Evolutionary conservation across 1,140 invertebrate genomes (phyloP), one percentile per base, ranked within the genome.

Genomic region (Hycleus cichorii): DNA sequence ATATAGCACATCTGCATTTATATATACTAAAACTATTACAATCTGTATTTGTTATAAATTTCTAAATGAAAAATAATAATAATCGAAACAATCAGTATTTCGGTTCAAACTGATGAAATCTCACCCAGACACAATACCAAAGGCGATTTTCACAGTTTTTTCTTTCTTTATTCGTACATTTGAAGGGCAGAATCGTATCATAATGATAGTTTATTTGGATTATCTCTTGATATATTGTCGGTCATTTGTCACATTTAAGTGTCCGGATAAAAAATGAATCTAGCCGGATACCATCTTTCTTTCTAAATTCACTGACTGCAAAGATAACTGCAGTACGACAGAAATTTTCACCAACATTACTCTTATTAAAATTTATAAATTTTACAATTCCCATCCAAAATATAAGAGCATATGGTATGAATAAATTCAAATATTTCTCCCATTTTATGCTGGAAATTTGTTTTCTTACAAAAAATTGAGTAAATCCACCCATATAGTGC

Each of bases 181-280:
- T 25, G 47, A 54, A 54, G 43, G 51, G 51, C 25, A 55, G 52
- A 44, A 38, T 39, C 44, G 44, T 27, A 47, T 47, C 43, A 47
- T 55, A 55, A 55, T 55, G 52, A 55, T 55, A 55, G 44, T 55
- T 55, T 55, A 55, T 55, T 55, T 55, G 52, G 52, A 55, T 55
- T 55, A 55, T 55, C 52, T 55, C 52, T 47, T 55, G 52, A 55
- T 55, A 55, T 55, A 55, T 55, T 46, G 47, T 55, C 52, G 43
- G 45, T 47, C 44, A 55, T 55, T 55, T 55, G 52, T 55, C 52
- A 55, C 52, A 46, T 55, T 55, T 55, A 47, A 47, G 39, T 46
- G 52, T 38, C 52, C 47, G 52, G 8, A 32, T 55, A 55, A 55
- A 55, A 55, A 55, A 55, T 55, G 52, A 44, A 55, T 55, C 40